Evolutionary conservation across 2,888 invertebrate genomes (phyloP).

Genomic region (Osmoderma eremita): DNA sequence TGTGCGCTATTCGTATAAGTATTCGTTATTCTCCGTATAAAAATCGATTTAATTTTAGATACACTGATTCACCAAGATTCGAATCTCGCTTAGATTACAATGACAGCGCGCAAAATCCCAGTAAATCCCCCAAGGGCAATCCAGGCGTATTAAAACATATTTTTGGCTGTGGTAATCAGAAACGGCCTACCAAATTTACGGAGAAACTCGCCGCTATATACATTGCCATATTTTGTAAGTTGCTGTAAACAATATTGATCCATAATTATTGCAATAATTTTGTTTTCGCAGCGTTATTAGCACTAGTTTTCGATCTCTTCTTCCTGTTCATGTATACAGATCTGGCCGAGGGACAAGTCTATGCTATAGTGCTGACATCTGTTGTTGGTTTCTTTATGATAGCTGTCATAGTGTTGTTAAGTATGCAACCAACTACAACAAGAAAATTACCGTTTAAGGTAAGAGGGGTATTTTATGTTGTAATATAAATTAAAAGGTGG

Average conservation of each 20-base stretch:
- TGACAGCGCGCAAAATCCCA: background rate
- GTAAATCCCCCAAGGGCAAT: background rate
- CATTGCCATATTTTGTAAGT: conserved; percentile 66
- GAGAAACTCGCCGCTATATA: conserved; percentile 64
- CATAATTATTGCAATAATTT: conserved; percentile 2
- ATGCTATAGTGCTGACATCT: conserved; percentile 58
- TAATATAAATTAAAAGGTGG: too few relatives aligned
- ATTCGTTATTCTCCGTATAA: too few relatives aligned
- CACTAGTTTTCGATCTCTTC: conserved; percentile 58
- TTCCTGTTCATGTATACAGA: conserved; percentile 55
- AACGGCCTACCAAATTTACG: conserved; percentile 65
- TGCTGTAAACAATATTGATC: conserved; percentile 4
- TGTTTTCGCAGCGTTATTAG: conserved; percentile 16
- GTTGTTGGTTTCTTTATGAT: conserved; percentile 54
- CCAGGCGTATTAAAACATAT: conserved; percentile 58
- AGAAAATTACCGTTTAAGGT: conserved; percentile 73
- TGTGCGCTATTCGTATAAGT: background rate
- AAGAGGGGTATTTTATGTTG: conserved; percentile 40
- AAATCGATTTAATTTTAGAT: conserved; percentile 43
- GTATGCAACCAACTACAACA: conserved; percentile 72
- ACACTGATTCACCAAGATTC: conserved; percentile 40
- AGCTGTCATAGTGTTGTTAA: conserved; percentile 66
- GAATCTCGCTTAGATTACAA: conserved; percentile 9
- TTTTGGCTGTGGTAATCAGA: conserved; percentile 58
- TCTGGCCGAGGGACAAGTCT: conserved; percentile 59